phyloP scores from a whole-genome alignment of 1,140 invertebrate genomes.

The Heterodera schachtii region DNA sequence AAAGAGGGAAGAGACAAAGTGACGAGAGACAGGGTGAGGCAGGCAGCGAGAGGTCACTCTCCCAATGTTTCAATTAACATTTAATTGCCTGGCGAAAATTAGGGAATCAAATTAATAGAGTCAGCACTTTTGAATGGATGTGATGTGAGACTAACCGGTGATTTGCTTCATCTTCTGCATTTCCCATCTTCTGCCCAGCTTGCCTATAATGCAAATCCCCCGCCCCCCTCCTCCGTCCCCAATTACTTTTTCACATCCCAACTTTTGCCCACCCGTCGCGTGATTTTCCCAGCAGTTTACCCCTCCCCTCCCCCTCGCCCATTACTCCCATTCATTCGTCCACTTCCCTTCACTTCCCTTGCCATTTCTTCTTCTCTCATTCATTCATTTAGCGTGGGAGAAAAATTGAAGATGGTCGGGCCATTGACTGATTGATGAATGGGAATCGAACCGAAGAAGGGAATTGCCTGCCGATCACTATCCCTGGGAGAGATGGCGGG shows the following conservation, averaged over 20 bases:
- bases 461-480: neutral
- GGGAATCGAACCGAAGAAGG: too few relatives aligned
- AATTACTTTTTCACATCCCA: neutral
- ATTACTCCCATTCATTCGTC: neutral
- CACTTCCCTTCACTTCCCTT: neutral
- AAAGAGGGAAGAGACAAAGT: too few relatives aligned
- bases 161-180: too few relatives aligned
- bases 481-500: neutral
- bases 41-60: neutral
- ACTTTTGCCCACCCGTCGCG: neutral
- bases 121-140: too few relatives aligned
- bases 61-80: too few relatives aligned
- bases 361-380: neutral
- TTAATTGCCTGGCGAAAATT: too few relatives aligned
- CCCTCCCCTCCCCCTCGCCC: neutral
- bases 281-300: neutral
- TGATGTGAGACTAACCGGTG: too few relatives aligned
- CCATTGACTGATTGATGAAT: neutral
- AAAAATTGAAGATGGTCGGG: neutral
- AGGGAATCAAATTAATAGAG: too few relatives aligned
- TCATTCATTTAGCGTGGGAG: neutral
- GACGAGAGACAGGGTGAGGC: neutral
- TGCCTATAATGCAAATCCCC: too few relatives aligned
- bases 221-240: too few relatives aligned
- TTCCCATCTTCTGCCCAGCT: too few relatives aligned